These are phyloP conservation scores for Halictus quadricinctus DNA, from an alignment of 2,888 invertebrate genomes.

Conservation along the genomic window DNA sequence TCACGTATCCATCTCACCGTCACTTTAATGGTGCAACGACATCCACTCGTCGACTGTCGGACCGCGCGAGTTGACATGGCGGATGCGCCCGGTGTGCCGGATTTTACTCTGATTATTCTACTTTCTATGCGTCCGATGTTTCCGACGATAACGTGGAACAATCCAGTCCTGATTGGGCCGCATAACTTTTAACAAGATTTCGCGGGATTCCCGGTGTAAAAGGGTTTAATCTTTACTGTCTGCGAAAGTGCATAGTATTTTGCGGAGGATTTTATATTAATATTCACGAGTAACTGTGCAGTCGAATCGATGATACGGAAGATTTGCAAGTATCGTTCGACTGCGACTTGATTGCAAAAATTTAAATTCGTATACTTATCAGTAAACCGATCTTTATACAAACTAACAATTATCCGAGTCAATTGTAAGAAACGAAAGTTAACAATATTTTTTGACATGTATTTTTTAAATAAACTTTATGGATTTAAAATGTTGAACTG, in stretches of 20 bases:
- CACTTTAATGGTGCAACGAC: constrained; percentile 31
- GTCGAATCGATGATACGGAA: neutral
- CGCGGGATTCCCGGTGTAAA: neutral
- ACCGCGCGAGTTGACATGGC: constrained; percentile 8
- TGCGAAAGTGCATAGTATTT: neutral
- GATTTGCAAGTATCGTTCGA: neutral
- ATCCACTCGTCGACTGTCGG: constrained; percentile 5
- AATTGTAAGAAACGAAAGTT: too few relatives aligned
- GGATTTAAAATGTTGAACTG: too few relatives aligned
- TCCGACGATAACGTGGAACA: constrained; percentile 15
- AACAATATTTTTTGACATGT: too few relatives aligned
- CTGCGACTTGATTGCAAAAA: neutral
- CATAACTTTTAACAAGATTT: constrained; percentile 33
- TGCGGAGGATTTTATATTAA: neutral
- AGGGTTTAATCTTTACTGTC: neutral
- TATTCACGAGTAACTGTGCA: neutral
- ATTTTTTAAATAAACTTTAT: too few relatives aligned
- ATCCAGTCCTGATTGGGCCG: constrained; percentile 5
- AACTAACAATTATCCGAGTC: neutral
- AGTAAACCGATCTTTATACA: neutral
- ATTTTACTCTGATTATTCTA: constrained; percentile 37
- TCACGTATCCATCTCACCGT: constrained; percentile 7
- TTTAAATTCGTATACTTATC: neutral
- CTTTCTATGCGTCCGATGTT: constrained; percentile 18
- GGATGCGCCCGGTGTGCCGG: constrained; percentile 18